These are phyloP conservation scores for Euzetes globulus DNA, from an alignment of 2,888 invertebrate species.

Conservation along the genomic window DNA sequence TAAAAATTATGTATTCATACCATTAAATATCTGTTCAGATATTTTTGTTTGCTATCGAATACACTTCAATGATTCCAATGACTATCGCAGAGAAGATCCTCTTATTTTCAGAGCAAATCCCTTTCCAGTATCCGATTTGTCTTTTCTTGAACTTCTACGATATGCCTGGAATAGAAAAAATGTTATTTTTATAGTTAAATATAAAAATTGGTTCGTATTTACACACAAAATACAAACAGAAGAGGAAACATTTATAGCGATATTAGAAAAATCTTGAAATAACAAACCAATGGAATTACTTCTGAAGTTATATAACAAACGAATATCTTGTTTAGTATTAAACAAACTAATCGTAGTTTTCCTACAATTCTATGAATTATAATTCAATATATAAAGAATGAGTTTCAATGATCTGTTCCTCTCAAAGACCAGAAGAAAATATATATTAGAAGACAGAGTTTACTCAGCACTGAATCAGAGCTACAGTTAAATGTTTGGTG, in stretches of 20 bases:
- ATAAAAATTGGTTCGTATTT: slow-evolving; percentile 22
- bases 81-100: no score
- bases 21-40: neutral
- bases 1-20: slow-evolving; percentile 17
- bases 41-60: neutral
- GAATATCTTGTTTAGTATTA: neutral
- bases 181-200: slow-evolving; percentile 16
- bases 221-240: neutral
- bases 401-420: slow-evolving; percentile 15
- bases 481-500: neutral
- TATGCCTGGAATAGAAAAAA: neutral
- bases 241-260: neutral
- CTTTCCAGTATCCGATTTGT: neutral
- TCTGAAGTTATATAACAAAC: neutral
- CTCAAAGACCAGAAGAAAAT: slow-evolving; percentile 20
- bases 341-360: neutral
- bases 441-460: slow-evolving; percentile 17
- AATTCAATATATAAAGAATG: slow-evolving; percentile 16
- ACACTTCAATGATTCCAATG: no score
- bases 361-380: neutral
- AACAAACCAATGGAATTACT: slow-evolving; percentile 14
- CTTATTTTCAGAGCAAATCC: neutral
- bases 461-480: slow-evolving; percentile 22
- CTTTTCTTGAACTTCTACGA: neutral
- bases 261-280: slow-evolving; percentile 22